Base-by-base conservation (phyloP, 2,888 invertebrate species). In the Rhodophaea formosa region DNA sequence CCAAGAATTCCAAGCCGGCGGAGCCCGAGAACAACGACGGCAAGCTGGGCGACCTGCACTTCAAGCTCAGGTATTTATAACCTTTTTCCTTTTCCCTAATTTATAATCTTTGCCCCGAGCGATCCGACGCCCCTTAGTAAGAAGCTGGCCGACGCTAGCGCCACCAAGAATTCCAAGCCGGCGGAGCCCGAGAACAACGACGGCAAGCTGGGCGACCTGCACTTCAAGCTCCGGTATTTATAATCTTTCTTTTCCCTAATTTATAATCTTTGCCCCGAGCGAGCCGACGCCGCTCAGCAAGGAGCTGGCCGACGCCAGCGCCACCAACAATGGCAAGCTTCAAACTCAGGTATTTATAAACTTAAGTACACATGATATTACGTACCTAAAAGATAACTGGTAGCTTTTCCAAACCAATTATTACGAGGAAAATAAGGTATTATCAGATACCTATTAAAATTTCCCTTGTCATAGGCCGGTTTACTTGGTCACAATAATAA, bases 1-100 rank as follows among this genome's bases (percentile, higher is more conserved):
- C 91, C 0, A 91, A 91, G 76, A 91, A 91, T 64, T 67, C 72
- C 60, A 90, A 90, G 71, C 72, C 84, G 0, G 14, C 69, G 1
- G 91, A 93, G 47, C 84, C 84, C 0, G 92, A 92, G 62, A 70
- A 88, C 68, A 93, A 92, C 65, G 93, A 94, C 54, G 94, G 94
- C 23, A 95, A 94, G 74, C 93, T 98, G 61, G 98, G 98, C 0
- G 96, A 96, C 62, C 91, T 98, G 74, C 95, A 97, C 71, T 98
- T 98, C 83, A 97, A 96, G 77, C 88, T 98, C 55, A 94, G 96
- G 92, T 95, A 75, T 85, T 84, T n/a, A 78, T 71, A 14, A 44
- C 54, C 45, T 14, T 54, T 30, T 15, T 46, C n/a, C 8, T 45
- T 15, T 17, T n/a, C n/a, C n/a, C n/a, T n/a, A n/a, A n/a, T n/a